Conservation (phyloP, 2,797 vertebrate species). For the Ptychobarbus kaznakovi region DNA sequence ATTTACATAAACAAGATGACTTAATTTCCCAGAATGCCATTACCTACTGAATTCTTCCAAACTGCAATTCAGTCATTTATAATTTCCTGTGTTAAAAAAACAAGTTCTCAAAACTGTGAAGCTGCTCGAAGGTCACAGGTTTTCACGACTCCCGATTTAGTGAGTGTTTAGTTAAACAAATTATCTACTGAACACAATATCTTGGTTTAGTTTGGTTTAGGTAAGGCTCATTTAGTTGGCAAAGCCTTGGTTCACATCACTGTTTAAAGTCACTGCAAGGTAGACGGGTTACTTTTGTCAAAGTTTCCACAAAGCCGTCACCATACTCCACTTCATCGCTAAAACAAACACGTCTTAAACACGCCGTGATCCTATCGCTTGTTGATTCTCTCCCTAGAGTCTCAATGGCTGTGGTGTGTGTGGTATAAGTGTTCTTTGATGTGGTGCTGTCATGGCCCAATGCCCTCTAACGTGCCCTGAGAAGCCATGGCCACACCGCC, state of each 20-base stretch:
- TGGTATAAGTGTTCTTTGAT: constrained; percentile 15
- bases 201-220: neutral
- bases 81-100: neutral
- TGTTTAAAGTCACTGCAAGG: neutral
- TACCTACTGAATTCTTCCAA: neutral
- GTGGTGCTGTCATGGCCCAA: constrained; percentile 33
- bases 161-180: neutral
- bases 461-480: constrained; percentile 71
- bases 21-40: neutral
- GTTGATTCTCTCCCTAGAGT: constrained; percentile 25
- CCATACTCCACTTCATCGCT: neutral
- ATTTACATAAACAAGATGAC: neutral
- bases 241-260: constrained; percentile 1
- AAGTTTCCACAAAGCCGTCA: neutral
- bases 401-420: neutral
- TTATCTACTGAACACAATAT: neutral
- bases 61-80: neutral
- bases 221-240: neutral
- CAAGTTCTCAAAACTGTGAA: neutral
- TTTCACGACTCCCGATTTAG: neutral
- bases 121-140: neutral
- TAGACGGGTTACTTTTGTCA: neutral
- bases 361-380: neutral
- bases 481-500: constrained; percentile 73
- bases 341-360: constrained; percentile 25